Conservation (phyloP, 2,888 invertebrate species). For the Seira sanloemensis region DNA sequence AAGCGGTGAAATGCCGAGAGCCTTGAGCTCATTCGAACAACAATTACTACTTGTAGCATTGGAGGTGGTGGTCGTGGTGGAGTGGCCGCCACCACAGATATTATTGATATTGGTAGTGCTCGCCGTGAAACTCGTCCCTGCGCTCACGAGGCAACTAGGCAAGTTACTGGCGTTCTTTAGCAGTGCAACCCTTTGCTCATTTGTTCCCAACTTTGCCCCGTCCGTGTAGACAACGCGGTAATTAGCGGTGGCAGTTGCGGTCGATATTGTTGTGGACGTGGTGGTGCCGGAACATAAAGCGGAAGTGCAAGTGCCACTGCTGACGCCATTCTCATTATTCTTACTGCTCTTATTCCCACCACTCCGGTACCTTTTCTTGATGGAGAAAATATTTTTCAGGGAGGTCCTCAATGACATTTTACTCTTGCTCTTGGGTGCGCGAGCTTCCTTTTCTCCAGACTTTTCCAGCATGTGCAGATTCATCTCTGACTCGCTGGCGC, state of each 20-base stretch:
- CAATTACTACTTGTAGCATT: slow-evolving; percentile 25
- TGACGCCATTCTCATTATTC: not conserved
- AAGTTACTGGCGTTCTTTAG: slow-evolving; percentile 53
- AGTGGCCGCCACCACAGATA: slow-evolving; percentile 28
- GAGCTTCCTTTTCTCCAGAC: slow-evolving; percentile 37
- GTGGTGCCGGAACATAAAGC: slow-evolving; percentile 27
- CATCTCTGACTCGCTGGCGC: slow-evolving; percentile 65
- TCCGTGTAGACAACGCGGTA: slow-evolving; percentile 64
- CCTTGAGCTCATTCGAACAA: slow-evolving; percentile 63
- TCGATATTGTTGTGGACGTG: slow-evolving; percentile 42
- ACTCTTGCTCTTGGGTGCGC: slow-evolving; percentile 67
- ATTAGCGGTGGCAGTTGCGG: slow-evolving; percentile 54
- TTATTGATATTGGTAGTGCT: slow-evolving; percentile 62
- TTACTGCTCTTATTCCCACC: slow-evolving; percentile 20
- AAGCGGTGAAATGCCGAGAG: slow-evolving; percentile 68
- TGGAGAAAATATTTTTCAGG: slow-evolving; percentile 75
- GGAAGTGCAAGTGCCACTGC: slow-evolving; percentile 12
- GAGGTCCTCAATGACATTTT: slow-evolving; percentile 75
- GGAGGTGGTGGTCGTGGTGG: slow-evolving; percentile 37
- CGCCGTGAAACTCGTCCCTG: slow-evolving; percentile 52
- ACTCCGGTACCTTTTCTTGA: slow-evolving; percentile 75
- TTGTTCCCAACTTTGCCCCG: slow-evolving; percentile 23
- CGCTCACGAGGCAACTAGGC: slow-evolving; percentile 54
- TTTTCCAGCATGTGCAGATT: slow-evolving; percentile 52
- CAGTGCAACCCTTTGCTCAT: slow-evolving; percentile 57